Conservation (phyloP, 2,797 vertebrate species). For the Loriculus beryllinus region DNA sequence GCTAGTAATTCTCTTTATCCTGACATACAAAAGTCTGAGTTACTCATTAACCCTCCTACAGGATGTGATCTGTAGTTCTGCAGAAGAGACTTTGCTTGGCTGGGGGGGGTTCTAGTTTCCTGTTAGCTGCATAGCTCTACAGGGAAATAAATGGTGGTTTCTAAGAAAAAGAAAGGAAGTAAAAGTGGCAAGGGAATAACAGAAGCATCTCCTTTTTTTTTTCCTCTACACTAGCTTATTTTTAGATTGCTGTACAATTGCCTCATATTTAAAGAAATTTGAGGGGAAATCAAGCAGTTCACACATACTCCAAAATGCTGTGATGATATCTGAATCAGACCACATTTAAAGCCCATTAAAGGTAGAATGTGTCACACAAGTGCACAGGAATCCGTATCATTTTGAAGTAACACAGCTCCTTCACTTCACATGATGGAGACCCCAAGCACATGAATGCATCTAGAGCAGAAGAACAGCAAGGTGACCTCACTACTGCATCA, state of each 20-base stretch:
- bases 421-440: neutral
- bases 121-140: constrained; percentile 12
- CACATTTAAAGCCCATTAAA: neutral
- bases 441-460: neutral
- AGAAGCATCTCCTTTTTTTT: constrained; percentile 17
- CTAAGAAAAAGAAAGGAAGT: constrained; percentile 32
- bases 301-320: neutral
- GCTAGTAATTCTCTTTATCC: neutral
- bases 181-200: constrained; percentile 28
- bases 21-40: neutral
- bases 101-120: neutral
- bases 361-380: neutral
- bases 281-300: constrained; percentile 20
- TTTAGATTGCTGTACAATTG: neutral
- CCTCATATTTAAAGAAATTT: constrained; percentile 21
- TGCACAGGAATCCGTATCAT: neutral
- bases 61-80: neutral
- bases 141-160: constrained; percentile 34
- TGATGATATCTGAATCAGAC: neutral
- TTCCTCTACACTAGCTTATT: neutral
- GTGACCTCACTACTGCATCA: neutral
- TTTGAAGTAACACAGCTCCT: neutral
- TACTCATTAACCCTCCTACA: constrained; percentile 14
- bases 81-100: neutral
- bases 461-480: neutral